phyloP scores from a whole-genome alignment of 2,113 vertebrate genomes.

The Scatophagus argus region DNA sequence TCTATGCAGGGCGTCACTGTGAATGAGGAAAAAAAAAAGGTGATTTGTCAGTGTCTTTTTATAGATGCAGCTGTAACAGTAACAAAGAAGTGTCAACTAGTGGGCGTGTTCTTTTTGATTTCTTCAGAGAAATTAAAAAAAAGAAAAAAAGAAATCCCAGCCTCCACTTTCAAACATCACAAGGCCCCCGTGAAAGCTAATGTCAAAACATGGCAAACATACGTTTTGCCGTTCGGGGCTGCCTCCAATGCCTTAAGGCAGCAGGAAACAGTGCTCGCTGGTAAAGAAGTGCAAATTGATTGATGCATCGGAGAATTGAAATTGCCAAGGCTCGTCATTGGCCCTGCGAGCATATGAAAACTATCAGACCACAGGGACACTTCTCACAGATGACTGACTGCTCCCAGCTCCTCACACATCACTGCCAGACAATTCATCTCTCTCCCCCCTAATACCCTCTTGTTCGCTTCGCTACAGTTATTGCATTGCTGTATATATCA shows the following conservation, averaged over 20 bases:
- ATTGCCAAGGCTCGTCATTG: constrained; percentile 34
- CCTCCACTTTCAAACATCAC: constrained; percentile 1
- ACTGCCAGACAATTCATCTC: constrained; percentile 1
- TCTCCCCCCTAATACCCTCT: neutral
- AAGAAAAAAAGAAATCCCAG: neutral
- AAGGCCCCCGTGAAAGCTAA: neutral
- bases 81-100: constrained; percentile 20
- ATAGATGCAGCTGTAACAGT: neutral
- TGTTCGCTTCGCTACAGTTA: neutral
- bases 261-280: neutral
- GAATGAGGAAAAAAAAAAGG: neutral
- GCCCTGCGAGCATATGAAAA: constrained; percentile 21
- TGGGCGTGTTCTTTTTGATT: constrained; percentile 8
- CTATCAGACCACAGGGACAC: constrained; percentile 32
- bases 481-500: neutral
- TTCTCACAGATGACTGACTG: constrained; percentile 41
- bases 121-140: no score
- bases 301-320: constrained; percentile 45
- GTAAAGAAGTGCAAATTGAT: constrained; percentile 23
- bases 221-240: constrained; percentile 31
- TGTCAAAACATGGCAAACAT: constrained; percentile 42
- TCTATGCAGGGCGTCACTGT: neutral
- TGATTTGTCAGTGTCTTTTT: neutral
- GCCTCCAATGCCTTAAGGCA: constrained; percentile 6
- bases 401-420: constrained; percentile 24